phyloP scores from a whole-genome alignment of 2,888 invertebrate species.

The Xestia sexstrigata region DNA sequence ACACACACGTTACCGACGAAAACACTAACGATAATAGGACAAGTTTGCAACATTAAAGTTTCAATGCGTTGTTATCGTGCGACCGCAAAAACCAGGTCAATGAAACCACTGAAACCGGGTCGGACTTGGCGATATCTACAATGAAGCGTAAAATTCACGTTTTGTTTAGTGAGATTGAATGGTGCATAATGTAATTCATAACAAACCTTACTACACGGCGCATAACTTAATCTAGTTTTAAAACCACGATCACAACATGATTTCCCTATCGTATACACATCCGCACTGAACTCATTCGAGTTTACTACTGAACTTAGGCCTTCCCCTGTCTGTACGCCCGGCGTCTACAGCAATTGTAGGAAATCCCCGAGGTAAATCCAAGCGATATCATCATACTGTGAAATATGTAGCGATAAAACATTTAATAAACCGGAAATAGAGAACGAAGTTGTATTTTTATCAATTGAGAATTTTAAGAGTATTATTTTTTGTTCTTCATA shows the following conservation, averaged over 20 bases:
- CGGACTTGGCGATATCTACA: background rate
- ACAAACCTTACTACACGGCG: constrained; percentile 12
- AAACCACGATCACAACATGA: background rate
- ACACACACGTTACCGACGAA: background rate
- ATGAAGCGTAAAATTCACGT: constrained; percentile 1
- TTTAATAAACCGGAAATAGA: background rate
- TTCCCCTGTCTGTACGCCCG: constrained; percentile 8
- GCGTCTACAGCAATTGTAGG: constrained; percentile 7
- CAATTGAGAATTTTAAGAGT: background rate
- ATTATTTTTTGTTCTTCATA: background rate
- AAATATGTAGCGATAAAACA: background rate
- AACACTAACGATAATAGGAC: background rate
- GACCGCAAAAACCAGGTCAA: constrained; percentile 6
- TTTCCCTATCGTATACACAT: constrained; percentile 3
- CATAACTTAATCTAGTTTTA: background rate
- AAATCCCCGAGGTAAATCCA: constrained; percentile 32
- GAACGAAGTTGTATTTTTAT: background rate
- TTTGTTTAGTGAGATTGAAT: background rate
- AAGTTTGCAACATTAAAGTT: background rate
- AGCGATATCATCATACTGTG: constrained; percentile 2
- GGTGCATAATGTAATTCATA: background rate
- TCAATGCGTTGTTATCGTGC: background rate
- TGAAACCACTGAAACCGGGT: constrained; percentile 3
- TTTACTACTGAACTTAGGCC: constrained; percentile 12
- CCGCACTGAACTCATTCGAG: background rate